Conservation (phyloP, 1,140 invertebrate genomes). For the Trichomalopsis sarcophagae region DNA sequence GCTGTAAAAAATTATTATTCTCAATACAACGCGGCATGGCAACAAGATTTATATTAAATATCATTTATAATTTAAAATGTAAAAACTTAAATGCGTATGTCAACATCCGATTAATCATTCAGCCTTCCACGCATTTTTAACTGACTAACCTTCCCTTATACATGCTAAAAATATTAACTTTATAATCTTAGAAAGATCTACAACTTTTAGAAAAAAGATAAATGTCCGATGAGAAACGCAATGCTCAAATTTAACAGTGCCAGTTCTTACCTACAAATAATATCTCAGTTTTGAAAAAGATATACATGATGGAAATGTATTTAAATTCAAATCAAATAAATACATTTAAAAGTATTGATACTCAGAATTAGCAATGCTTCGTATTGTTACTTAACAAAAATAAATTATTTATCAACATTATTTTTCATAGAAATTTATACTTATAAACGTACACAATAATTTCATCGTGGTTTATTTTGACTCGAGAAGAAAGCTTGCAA, state of each 20-base stretch:
- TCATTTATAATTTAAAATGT: conserved; percentile 19
- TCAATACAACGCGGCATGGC: conserved; percentile 25
- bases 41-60: conserved; percentile 41
- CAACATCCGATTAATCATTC: background rate
- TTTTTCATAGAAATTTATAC: background rate
- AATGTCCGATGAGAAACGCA: background rate
- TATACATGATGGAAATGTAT: background rate
- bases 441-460: background rate
- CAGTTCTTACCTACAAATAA: background rate
- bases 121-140: background rate
- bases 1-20: conserved; percentile 33
- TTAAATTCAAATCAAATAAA: background rate
- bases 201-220: background rate
- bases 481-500: too few relatives aligned
- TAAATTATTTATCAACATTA: background rate
- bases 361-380: background rate
- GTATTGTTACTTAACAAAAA: background rate
- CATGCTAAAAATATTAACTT: conserved; percentile 1
- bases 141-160: background rate
- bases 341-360: background rate
- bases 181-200: background rate
- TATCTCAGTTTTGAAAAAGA: background rate
- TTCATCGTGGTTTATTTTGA: conserved; percentile 9
- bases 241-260: conserved; percentile 5
- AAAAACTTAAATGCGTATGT: conserved; percentile 9